Percentiles rank a stretch among this genome's conserved stretches.
Conservation (phyloP, 2,797 vertebrate species). For the Neomorphus geoffroyi region DNA sequence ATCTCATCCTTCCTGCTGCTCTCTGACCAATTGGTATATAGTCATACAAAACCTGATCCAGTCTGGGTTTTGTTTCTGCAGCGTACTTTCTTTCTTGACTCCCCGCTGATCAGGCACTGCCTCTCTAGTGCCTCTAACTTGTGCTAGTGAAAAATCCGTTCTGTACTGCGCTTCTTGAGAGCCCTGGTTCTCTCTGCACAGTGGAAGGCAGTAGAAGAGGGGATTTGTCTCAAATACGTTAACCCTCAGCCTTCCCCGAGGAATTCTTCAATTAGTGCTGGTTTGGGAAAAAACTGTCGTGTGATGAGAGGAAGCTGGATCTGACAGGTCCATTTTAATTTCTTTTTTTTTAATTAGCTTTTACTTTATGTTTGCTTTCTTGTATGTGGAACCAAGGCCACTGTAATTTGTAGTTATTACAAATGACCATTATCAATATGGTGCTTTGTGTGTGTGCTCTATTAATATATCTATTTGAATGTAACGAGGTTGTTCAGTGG, state of each 20-base stretch:
- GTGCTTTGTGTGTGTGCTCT: background rate
- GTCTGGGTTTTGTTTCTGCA: background rate
- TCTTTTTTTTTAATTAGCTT: background rate
- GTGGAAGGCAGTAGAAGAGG: background rate
- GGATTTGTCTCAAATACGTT: background rate
- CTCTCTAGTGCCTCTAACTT: background rate
- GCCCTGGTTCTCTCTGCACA: background rate
- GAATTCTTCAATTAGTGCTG: background rate
- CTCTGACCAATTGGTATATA: background rate
- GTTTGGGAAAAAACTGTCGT: background rate
- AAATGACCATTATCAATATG: background rate
- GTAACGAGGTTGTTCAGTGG: background rate
- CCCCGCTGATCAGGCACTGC: background rate
- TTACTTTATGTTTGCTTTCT: background rate
- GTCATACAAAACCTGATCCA: background rate
- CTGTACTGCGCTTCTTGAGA: background rate
- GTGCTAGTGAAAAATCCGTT: background rate
- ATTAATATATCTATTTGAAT: background rate
- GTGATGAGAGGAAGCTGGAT: background rate
- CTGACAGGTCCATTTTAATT: background rate
- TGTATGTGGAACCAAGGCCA: background rate
- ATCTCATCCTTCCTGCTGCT: background rate
- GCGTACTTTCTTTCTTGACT: background rate
- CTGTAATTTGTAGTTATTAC: background rate
- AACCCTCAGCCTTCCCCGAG: background rate